Conservation (phyloP, 1,140 invertebrate species). For the Drosophila melanica region DNA sequence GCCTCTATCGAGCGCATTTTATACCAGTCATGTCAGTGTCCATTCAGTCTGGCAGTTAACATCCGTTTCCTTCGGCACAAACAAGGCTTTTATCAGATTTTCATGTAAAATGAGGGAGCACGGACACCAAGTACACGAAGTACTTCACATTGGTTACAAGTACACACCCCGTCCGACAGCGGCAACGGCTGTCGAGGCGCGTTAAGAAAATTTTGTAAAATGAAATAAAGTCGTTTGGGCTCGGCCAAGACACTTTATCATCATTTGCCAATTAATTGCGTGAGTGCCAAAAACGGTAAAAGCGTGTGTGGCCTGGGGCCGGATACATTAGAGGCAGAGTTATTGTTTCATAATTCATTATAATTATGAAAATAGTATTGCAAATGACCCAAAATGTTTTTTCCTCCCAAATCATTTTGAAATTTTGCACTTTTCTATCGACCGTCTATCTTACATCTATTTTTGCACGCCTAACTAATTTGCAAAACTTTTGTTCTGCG, state of each 20-base stretch:
- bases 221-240: conserved; percentile 25
- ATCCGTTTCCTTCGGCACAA: conserved; percentile 76
- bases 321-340: conserved; percentile 45
- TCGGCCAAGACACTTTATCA: conserved; percentile 73
- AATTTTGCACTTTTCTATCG: conserved; percentile 32
- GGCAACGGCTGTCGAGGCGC: conserved; percentile 30
- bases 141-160: not conserved
- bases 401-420: conserved; percentile 49
- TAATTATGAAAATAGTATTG: conserved; percentile 75
- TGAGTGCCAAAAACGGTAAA: conserved; percentile 20
- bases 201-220: conserved; percentile 55
- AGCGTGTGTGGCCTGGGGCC: conserved; percentile 8
- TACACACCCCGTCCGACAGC: not conserved
- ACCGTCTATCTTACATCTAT: conserved; percentile 3
- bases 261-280: conserved; percentile 80
- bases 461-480: conserved; percentile 49
- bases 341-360: conserved; percentile 77
- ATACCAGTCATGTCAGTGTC: conserved; percentile 64
- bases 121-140: conserved; percentile 9
- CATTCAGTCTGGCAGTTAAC: conserved; percentile 72
- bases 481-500: conserved; percentile 56
- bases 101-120: conserved; percentile 54
- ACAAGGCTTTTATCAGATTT: conserved; percentile 79
- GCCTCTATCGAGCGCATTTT: conserved; percentile 37
- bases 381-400: conserved; percentile 38